Conservation (phyloP, 1,140 invertebrate genomes). For the Heliothis virescens region DNA sequence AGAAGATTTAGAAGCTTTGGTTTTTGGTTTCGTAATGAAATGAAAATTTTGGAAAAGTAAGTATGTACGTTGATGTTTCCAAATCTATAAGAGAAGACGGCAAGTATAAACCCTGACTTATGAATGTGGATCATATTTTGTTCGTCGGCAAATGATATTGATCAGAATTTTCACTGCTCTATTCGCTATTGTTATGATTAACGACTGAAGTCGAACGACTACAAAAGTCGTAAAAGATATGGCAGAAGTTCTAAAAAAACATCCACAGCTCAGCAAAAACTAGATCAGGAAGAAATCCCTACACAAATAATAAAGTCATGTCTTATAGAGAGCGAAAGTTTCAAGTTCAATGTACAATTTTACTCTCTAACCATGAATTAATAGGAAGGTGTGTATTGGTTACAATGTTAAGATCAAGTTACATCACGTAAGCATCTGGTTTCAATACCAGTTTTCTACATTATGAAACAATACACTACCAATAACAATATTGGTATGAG, state of each 20-base stretch:
- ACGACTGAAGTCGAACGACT: too few relatives aligned
- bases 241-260: too few relatives aligned
- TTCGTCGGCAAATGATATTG: neutral
- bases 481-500: too few relatives aligned
- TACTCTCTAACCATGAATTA: constrained; percentile 11
- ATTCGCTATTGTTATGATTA: too few relatives aligned
- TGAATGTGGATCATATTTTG: too few relatives aligned
- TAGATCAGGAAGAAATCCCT: neutral
- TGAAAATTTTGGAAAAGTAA: neutral
- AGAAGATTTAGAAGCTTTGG: neutral
- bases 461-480: too few relatives aligned
- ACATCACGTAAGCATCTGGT: constrained; percentile 2
- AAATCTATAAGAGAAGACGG: too few relatives aligned
- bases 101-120: too few relatives aligned
- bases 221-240: too few relatives aligned
- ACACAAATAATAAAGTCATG: neutral
- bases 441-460: constrained; percentile 12
- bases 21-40: too few relatives aligned
- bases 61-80: too few relatives aligned
- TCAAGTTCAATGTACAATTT: constrained; percentile 22
- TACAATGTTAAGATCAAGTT: constrained; percentile 38
- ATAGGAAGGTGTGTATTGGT: neutral
- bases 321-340: constrained; percentile 30
- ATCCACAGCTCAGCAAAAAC: too few relatives aligned
- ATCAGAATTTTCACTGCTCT: neutral